Base-by-base conservation (phyloP, 2,888 invertebrate species). In the Aethes cnicana region DNA sequence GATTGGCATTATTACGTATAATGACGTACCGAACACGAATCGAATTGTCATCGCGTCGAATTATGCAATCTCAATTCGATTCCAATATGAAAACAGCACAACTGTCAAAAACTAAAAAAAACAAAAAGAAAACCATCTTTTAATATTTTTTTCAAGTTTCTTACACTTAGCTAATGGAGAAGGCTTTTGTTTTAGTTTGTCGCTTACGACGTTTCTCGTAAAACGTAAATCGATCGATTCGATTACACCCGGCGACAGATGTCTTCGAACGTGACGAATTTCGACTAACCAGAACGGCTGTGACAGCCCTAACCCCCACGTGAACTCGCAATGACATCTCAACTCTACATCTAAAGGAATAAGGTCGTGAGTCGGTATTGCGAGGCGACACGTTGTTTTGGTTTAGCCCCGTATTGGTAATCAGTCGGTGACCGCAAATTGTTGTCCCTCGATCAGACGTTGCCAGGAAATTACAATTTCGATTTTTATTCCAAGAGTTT, bases 211-310 rank as follows among this genome's bases (percentile, higher is more conserved):
- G 3, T 30, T 39, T 42, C 12, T 21, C 2, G 16, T 26, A 16
- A 50, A 6, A 25, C 18, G 14, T 3, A 39, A 33, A 39, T 46
- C 32, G 52, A 47, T 49, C 56, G 53, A 57, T 57, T 86, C 88
- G 84, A 87, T 87, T 86, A 86, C 74, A 69, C 61, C 67, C 66
- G 81, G 81, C 87, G 88, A 89, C 88, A 89, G 88, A 87, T 89
- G 88, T 87, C 82, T 75, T 77, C 70, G 82, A 79, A 88, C 88
- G 88, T 89, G 88, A 89, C 88, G 88, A 89, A 88, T 89, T 87
- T 88, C 66, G 81, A 79, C 80, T 73, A 77, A 78, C 75, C 74
- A 68, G 68, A 64, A 69, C 66, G 57, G 62, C 58, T 62, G 61
- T 63, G 69, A 66, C 68, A 74, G 60, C 63, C 62, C 56, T 66